These are phyloP conservation scores for Caenorhabditis brenneri DNA, from an alignment of 1,140 invertebrate genomes.

Conservation along the genomic window DNA sequence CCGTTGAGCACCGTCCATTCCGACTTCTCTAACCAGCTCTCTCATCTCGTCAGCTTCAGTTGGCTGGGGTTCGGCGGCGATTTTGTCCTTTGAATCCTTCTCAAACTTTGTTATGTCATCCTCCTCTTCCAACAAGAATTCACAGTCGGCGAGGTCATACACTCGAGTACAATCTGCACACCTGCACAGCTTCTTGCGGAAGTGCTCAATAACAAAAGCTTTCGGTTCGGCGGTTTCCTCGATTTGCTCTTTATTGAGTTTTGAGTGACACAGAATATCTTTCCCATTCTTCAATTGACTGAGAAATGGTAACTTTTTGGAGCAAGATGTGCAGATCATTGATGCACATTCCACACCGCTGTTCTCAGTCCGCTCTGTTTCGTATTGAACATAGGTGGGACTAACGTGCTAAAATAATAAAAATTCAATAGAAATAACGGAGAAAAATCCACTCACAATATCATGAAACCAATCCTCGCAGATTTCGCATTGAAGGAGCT, in stretches of 20 bases:
- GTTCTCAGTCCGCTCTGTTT: not conserved
- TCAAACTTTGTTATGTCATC: constrained; percentile 59
- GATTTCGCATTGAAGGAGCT: constrained; percentile 93
- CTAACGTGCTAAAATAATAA: not conserved
- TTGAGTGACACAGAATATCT: constrained; percentile 25
- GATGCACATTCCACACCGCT: not conserved
- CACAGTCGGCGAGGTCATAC: constrained; percentile 60
- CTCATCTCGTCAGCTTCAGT: constrained; percentile 54
- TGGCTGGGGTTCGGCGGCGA: not conserved
- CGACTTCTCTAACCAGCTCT: constrained; percentile 47
- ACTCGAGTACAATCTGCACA: constrained; percentile 56
- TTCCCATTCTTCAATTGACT: not conserved
- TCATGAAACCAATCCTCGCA: constrained; percentile 97
- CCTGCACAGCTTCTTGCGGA: constrained; percentile 25
- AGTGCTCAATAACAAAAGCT: not conserved
- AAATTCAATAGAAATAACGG: not conserved
- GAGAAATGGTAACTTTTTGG: constrained; percentile 16
- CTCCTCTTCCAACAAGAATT: constrained; percentile 60
- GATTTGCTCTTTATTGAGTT: not conserved
- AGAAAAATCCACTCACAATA: no score
- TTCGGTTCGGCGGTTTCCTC: not conserved
- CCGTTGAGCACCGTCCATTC: constrained; percentile 56
- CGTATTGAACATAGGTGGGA: not conserved
- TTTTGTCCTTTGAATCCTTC: constrained; percentile 22
- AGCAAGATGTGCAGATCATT: not conserved